phyloP scores from a whole-genome alignment of 2,888 invertebrate species.

The Xestia c-nigrum region DNA sequence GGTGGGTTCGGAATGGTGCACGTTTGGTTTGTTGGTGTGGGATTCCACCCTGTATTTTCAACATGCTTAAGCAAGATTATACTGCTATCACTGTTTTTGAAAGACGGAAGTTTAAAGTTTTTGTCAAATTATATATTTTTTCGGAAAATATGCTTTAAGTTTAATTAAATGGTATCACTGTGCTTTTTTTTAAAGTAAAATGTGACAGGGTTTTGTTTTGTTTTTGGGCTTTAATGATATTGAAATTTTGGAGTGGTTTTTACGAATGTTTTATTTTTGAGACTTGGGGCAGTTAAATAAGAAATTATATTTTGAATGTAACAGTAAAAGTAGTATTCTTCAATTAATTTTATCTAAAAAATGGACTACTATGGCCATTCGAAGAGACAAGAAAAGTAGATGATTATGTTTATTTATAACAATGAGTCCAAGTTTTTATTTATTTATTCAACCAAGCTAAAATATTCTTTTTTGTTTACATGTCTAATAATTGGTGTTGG shows the following conservation, averaged over 20 bases:
- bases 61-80: not conserved
- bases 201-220: not conserved
- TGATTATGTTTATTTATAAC: not conserved
- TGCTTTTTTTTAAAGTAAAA: not conserved
- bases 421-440: not conserved
- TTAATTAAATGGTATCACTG: not conserved
- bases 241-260: not conserved
- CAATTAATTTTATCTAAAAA: not conserved
- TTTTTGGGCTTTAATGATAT: not conserved
- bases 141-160: not conserved
- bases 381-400: not conserved
- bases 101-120: constrained; percentile 1
- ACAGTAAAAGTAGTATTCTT: not conserved
- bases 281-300: not conserved
- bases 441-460: constrained; percentile 14
- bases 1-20: not conserved
- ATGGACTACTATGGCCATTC: not conserved
- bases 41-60: not conserved
- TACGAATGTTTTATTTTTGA: not conserved
- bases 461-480: constrained; percentile 49
- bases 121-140: not conserved
- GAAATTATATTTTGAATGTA: not conserved
- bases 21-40: not conserved
- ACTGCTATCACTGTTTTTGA: constrained; percentile 1
- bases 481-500: constrained; percentile 59